Evolutionary conservation across 1,140 invertebrate species (phyloP), one percentile per base, ranked within the genome.

Genomic region (Grapholita molesta): DNA sequence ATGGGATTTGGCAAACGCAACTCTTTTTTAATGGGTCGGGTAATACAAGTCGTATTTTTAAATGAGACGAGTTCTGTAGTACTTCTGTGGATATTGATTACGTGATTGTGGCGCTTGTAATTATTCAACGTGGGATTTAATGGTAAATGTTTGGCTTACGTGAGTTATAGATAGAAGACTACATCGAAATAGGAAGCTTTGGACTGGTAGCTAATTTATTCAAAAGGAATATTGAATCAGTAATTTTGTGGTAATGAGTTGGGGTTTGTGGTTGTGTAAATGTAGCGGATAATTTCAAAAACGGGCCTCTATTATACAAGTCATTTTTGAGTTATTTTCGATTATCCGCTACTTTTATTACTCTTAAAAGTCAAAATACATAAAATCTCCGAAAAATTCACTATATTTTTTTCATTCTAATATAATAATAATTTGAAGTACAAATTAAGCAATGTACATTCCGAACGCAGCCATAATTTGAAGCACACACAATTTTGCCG

Each of bases 11-110:
- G 86, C 86, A 88, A 88, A 78, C 79, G 76, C 76, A 72, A 68
- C 72, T 89, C 86, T 86, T 85, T 85, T 86, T 86, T 85, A 89
- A 89, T 86, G 84, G 84, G 79, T 82, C 80, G 80, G 77, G 72
- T 87, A 89, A 87, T 89, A 48, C 82, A 79, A 70, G 64, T 74
- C 80, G 48, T 33, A 72, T 69, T 69, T 64, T 64, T 68, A 64
- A 66, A 73, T 61, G 24, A 66, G 28, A 38, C 32, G 66, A 48
- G 18, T 48, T 48, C 42, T 5, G n/a, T n/a, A 15, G 12, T 38
- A n/a, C 35, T 3, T 57, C 24, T 28, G 53, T 25, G 23, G 21
- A 57, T 1, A 25, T 23, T 23, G 12, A 24, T n/a, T 15, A 38
- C 6, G 35, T 28, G 25, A 21, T 57, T 6, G 15, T 53, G 21